phyloP scores from a whole-genome alignment of 2,113 vertebrate species.

The Pantherophis guttatus region DNA sequence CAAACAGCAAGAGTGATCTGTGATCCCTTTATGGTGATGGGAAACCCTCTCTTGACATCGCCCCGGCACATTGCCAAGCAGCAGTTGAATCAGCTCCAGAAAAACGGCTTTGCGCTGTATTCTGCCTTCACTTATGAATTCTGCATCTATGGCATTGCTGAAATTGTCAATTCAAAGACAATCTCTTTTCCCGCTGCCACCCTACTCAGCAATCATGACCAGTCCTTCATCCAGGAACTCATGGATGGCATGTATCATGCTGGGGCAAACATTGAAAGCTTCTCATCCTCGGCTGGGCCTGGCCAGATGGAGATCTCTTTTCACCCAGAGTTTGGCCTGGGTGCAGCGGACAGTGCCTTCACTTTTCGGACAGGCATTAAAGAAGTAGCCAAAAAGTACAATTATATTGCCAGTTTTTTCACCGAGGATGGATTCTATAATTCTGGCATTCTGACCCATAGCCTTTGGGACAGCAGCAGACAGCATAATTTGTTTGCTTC shows the following conservation, averaged over 20 bases:
- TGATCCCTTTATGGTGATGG: constrained; percentile 83
- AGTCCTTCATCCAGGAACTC: constrained; percentile 89
- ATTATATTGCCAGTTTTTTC: constrained; percentile 88
- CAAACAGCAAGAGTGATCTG: constrained; percentile 90
- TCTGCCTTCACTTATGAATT: constrained; percentile 91
- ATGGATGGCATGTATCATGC: constrained; percentile 88
- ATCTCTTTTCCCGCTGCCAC: constrained; percentile 86
- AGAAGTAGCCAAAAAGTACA: constrained; percentile 88
- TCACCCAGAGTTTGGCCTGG: constrained; percentile 84
- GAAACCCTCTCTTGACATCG: constrained; percentile 81
- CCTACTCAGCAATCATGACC: constrained; percentile 82
- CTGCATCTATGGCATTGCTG: constrained; percentile 81
- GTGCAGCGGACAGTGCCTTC: constrained; percentile 86
- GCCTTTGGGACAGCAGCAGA: constrained; percentile 82
- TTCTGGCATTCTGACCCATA: constrained; percentile 83
- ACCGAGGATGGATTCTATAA: constrained; percentile 83
- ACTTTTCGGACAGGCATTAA: constrained; percentile 91
- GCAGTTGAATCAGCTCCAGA: constrained; percentile 81
- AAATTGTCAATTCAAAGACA: constrained; percentile 83
- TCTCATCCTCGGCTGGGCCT: constrained; percentile 83
- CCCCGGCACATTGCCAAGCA: constrained; percentile 86
- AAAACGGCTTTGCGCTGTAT: constrained; percentile 80
- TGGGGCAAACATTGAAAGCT: constrained; percentile 88
- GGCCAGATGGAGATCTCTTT: constrained; percentile 92
- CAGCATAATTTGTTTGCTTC: constrained; percentile 79